phyloP scores from a whole-genome alignment of 2,797 vertebrate species.

The Helostoma temminkii region DNA sequence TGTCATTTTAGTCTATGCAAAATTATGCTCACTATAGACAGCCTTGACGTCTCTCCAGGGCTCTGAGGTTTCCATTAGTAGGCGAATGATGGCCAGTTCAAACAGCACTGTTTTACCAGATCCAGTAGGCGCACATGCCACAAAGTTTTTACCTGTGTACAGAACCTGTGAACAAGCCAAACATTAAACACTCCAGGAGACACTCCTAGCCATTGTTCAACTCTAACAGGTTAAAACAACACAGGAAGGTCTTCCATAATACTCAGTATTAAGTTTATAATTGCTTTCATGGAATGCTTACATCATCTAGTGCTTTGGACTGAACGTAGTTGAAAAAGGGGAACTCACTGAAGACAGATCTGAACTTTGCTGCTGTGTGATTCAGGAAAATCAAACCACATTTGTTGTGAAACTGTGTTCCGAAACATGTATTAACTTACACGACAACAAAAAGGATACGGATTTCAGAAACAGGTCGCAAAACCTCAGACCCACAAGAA shows the following conservation, averaged over 20 bases:
- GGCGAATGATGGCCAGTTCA: constrained; percentile 94
- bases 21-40: constrained; percentile 92
- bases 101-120: constrained; percentile 98
- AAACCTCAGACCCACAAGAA: constrained; percentile 74
- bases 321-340: constrained; percentile 99
- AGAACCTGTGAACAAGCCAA: constrained; percentile 87
- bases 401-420: constrained; percentile 19
- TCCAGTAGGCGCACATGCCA: constrained; percentile 95
- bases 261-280: background rate
- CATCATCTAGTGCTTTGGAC: constrained; percentile 95
- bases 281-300: constrained; percentile 81
- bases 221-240: constrained; percentile 12
- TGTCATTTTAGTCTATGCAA: background rate
- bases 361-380: constrained; percentile 90
- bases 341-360: constrained; percentile 94
- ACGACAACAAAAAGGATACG: constrained; percentile 89
- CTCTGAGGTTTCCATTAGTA: constrained; percentile 91
- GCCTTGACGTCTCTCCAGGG: constrained; percentile 95
- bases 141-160: constrained; percentile 94
- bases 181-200: constrained; percentile 7
- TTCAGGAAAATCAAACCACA: constrained; percentile 78
- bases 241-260: constrained; percentile 10
- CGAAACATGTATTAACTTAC: too few species aligned
- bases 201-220: background rate
- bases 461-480: constrained; percentile 94